phyloP scores from a whole-genome alignment of 2,888 invertebrate genomes.

The Labia minor region DNA sequence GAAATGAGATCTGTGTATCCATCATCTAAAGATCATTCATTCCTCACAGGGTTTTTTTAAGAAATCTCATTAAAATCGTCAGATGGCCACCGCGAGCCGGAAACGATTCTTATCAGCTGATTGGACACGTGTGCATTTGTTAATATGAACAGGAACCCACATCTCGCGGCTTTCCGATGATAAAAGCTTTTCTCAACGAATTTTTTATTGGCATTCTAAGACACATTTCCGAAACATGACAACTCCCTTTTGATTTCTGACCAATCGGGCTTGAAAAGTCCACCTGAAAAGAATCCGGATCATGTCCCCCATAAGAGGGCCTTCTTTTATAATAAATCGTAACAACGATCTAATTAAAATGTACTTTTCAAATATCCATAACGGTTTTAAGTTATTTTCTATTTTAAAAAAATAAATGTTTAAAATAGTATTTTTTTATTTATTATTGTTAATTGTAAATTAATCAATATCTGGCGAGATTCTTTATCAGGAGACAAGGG shows the following conservation, averaged over 20 bases:
- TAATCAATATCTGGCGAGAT: too few species aligned
- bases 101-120: not conserved
- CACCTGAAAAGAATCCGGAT: not conserved
- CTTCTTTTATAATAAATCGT: too few species aligned
- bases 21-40: not conserved
- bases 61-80: not conserved
- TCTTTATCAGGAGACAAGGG: too few species aligned
- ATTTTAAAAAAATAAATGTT: too few species aligned
- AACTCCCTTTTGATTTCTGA: not conserved
- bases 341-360: too few species aligned
- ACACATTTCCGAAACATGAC: not conserved
- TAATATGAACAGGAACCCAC: not conserved
- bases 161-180: not conserved
- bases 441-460: too few species aligned
- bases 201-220: not conserved
- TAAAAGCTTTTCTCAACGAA: not conserved
- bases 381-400: too few species aligned
- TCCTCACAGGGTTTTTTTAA: too few species aligned
- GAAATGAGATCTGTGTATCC: not conserved
- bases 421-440: too few species aligned
- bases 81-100: not conserved
- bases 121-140: slow-evolving; percentile 7
- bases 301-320: too few species aligned
- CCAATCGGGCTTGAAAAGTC: not conserved
- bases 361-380: too few species aligned